Conservation (phyloP, 2,888 invertebrate species). For the Aphidoletes aphidimyza region DNA sequence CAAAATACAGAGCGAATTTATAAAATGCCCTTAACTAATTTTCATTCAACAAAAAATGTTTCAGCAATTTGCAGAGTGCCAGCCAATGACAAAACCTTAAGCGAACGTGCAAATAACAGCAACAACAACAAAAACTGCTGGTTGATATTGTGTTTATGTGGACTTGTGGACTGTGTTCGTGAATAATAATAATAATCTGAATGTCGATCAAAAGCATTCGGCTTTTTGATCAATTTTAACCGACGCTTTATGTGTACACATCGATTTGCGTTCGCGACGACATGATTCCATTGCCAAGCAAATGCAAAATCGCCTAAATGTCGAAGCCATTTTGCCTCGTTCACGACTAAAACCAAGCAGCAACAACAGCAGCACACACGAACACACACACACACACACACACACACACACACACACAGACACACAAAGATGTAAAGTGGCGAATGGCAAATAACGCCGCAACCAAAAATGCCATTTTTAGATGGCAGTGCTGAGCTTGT, state of each 20-base stretch:
- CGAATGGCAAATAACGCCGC: not conserved
- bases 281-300: not conserved
- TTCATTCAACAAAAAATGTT: conserved; percentile 4
- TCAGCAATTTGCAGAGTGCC: not conserved
- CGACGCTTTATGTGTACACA: conserved; percentile 4
- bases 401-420: no score
- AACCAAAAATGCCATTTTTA: conserved; percentile 40
- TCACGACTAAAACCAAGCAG: not conserved
- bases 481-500: not conserved
- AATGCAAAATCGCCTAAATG: conserved; percentile 44
- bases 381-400: no score
- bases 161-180: not conserved
- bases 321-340: conserved; percentile 44
- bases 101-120: not conserved
- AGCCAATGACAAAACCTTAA: conserved; percentile 23
- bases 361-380: no score
- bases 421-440: no score
- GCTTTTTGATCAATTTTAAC: conserved; percentile 51
- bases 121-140: not conserved
- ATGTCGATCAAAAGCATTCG: conserved; percentile 41
- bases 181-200: conserved; percentile 33
- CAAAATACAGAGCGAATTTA: no score
- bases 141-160: no score
- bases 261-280: not conserved
- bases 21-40: conserved; percentile 41